Evolutionary conservation across 2,113 vertebrate species (phyloP).

Genomic region (Saimiri boliviensis): DNA sequence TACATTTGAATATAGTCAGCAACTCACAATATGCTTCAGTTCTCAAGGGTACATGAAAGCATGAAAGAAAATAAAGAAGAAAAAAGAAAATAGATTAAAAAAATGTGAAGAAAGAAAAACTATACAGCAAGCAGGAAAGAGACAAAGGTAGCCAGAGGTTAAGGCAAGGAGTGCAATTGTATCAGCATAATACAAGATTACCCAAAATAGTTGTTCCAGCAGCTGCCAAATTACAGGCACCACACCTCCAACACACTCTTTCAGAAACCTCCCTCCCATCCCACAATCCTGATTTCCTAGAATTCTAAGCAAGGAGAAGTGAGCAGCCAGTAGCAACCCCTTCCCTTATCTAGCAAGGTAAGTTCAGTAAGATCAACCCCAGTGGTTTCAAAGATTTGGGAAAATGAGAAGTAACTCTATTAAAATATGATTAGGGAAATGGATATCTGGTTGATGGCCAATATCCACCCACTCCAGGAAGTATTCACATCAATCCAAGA

Average conservation of each 20-base stretch:
- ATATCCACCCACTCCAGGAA: background rate
- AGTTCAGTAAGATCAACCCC: background rate
- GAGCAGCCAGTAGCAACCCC: background rate
- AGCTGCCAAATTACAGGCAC: background rate
- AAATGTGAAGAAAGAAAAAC: background rate
- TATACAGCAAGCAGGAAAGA: background rate
- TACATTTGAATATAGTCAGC: background rate
- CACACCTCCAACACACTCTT: background rate
- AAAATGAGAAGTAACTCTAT: background rate
- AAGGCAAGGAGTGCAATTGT: background rate
- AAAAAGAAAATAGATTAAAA: background rate
- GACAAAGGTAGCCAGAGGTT: background rate
- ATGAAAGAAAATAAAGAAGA: background rate
- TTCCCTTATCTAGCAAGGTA: background rate
- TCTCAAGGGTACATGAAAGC: background rate
- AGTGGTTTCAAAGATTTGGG: background rate
- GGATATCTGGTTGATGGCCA: background rate
- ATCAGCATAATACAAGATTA: background rate
- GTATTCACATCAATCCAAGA: background rate
- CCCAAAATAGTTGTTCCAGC: background rate
- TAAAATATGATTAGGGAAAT: background rate
- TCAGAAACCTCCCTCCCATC: background rate
- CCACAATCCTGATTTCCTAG: background rate
- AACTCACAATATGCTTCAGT: background rate
- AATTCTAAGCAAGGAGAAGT: background rate